These are phyloP conservation scores for Bubalus kerabau DNA, from an alignment of 2,113 vertebrate genomes.

Conservation along the genomic window DNA sequence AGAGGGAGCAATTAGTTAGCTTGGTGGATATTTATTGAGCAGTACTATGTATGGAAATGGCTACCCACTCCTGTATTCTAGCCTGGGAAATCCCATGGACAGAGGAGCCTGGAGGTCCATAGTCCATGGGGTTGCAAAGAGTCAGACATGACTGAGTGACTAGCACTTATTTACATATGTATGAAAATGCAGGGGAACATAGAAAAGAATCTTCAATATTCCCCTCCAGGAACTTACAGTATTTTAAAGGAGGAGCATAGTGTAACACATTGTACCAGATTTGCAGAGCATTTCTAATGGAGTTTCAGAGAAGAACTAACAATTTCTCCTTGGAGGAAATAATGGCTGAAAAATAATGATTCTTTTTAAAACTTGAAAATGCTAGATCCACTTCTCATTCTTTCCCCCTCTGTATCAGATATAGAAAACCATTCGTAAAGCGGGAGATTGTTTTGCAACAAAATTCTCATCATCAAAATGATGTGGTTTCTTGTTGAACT, in stretches of 20 bases:
- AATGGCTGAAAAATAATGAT: not conserved
- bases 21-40: not conserved
- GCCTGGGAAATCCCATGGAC: not conserved
- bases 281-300: not conserved
- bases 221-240: not conserved
- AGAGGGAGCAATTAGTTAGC: not conserved
- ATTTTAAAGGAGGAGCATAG: not conserved
- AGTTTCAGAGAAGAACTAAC: not conserved
- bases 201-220: not conserved
- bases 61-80: too few species aligned
- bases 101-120: not conserved
- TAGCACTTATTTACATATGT: not conserved
- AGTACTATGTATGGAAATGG: not conserved
- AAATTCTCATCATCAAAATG: not conserved
- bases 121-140: not conserved
- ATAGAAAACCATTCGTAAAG: not conserved
- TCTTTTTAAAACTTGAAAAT: conserved; percentile 14
- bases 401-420: not conserved
- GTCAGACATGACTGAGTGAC: not conserved
- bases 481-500: not conserved
- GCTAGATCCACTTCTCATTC: not conserved
- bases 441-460: not conserved
- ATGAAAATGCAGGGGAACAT: not conserved
- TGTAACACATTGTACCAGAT: not conserved
- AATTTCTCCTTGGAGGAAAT: not conserved